Conservation (phyloP, 2,888 invertebrate species). For the Leptopterna dolabrata region DNA sequence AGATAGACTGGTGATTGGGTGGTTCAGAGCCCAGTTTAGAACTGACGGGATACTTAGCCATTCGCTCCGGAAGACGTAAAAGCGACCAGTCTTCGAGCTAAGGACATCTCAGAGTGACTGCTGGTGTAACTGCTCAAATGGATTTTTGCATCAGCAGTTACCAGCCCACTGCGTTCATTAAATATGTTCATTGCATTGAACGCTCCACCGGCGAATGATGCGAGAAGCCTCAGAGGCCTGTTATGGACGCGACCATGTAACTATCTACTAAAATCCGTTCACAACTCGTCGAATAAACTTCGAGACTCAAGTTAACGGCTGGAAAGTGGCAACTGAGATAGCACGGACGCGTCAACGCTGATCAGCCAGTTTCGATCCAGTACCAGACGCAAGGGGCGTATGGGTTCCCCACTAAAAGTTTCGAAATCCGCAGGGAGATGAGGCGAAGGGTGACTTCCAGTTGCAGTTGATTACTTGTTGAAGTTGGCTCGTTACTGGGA, state of each 20-base stretch:
- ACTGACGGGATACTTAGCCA: no score
- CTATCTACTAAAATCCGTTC: constrained; percentile 2
- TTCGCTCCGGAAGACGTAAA: no score
- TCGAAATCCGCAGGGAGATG: not conserved
- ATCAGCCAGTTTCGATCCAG: constrained; percentile 2
- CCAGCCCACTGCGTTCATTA: not conserved
- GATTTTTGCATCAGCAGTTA: not conserved
- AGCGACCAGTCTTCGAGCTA: no score
- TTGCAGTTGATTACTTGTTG: constrained; percentile 42
- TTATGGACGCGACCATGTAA: not conserved
- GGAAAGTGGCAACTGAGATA: not conserved
- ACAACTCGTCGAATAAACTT: constrained; percentile 3
- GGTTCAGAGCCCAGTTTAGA: no score
- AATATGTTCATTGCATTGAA: not conserved
- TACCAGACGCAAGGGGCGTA: not conserved
- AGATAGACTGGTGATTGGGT: no score
- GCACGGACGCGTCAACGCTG: not conserved
- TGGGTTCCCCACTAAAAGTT: constrained; percentile 27
- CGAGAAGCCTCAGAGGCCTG: not conserved
- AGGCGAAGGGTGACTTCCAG: constrained; percentile 7
- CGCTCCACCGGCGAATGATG: not conserved
- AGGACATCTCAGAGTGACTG: no score
- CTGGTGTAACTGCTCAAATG: not conserved
- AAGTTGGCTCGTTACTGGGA: constrained; percentile 42
- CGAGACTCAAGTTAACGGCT: not conserved